phyloP scores from a whole-genome alignment of 2,888 invertebrate genomes.

The Digitonthophagus gazella region DNA sequence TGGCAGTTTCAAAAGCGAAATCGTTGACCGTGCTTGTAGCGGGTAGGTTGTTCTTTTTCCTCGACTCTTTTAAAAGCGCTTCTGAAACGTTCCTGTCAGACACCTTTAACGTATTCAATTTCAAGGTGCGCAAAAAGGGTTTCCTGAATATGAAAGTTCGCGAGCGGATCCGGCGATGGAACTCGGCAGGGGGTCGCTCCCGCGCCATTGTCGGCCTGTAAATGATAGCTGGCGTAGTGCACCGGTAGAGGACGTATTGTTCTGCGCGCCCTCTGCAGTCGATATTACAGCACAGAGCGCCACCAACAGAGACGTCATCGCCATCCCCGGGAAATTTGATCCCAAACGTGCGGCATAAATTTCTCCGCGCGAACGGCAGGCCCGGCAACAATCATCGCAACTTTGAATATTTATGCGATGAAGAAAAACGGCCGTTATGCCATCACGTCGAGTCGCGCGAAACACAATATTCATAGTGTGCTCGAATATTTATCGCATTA shows the following conservation, averaged over 20 bases:
- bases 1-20: not conserved
- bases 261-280: not conserved
- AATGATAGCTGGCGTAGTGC: not conserved
- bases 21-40: not conserved
- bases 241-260: not conserved
- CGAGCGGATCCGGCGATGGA: not conserved
- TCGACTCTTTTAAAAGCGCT: not conserved
- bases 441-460: not conserved
- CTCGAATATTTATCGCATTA: not conserved
- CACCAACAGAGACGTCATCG: not conserved
- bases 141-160: not conserved
- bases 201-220: not conserved
- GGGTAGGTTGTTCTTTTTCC: not conserved
- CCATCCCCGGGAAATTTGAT: not conserved
- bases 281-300: not conserved
- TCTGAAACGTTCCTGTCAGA: not conserved
- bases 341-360: not conserved
- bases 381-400: not conserved
- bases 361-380: not conserved
- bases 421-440: not conserved
- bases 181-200: not conserved
- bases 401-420: not conserved
- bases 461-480: not conserved
- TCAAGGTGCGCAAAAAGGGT: not conserved
- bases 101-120: not conserved